A percentile compares a stretch with the other conserved stretches of the same genome.
These are phyloP conservation scores for Dendrocincla tyrannina DNA, from an alignment of 2,797 vertebrate genomes.

Conservation along the genomic window DNA sequence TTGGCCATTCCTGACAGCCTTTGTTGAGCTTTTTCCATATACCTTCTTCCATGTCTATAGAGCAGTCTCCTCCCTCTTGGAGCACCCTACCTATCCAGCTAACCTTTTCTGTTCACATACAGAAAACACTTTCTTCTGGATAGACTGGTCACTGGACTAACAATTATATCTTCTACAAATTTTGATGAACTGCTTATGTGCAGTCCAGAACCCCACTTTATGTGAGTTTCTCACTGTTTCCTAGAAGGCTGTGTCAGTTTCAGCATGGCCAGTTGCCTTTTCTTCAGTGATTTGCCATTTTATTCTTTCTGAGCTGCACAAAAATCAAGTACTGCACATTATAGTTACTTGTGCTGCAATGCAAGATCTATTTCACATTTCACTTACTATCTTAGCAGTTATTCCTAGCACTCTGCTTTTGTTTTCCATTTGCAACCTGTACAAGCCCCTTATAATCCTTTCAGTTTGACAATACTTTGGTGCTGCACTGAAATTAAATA, in stretches of 20 bases:
- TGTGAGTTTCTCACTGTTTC: background rate
- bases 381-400: background rate
- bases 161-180: fast-evolving
- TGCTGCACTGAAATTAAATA: background rate
- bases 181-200: background rate
- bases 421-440: background rate
- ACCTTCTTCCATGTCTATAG: background rate
- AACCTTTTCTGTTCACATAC: background rate
- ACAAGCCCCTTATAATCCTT: background rate
- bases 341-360: background rate
- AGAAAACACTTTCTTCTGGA: background rate
- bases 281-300: background rate
- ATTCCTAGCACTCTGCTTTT: background rate
- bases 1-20: background rate
- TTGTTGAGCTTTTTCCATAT: background rate
- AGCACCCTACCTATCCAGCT: background rate
- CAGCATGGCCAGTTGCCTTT: background rate
- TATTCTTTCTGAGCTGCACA: background rate
- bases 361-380: background rate
- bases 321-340: background rate
- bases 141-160: background rate
- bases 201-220: background rate
- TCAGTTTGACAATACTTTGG: background rate
- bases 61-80: background rate
- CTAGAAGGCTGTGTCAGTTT: background rate